Evolutionary conservation across 2,888 invertebrate genomes (phyloP).

Genomic region (Pollenia griseotomentosa): DNA sequence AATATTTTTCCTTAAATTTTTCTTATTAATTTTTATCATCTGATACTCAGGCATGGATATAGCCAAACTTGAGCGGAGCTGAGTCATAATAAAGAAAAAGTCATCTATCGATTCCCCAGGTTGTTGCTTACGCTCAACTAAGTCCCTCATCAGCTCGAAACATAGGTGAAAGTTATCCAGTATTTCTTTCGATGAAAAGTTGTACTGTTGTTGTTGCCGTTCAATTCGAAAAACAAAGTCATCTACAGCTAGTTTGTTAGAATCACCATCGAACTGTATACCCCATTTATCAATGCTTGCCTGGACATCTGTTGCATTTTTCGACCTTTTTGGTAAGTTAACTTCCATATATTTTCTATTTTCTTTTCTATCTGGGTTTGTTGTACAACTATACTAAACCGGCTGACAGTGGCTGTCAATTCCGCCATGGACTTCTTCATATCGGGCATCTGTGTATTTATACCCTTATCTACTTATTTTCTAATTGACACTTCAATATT

Average conservation of each 20-base stretch:
- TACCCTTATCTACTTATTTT: too few species aligned
- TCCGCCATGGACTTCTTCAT: too few species aligned
- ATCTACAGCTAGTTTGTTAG: background rate
- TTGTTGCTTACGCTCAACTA: background rate
- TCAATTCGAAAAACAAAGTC: background rate
- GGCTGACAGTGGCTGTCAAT: too few species aligned
- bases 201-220: background rate
- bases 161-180: background rate
- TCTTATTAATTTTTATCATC: background rate
- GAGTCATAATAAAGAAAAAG: conserved; percentile 5
- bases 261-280: background rate
- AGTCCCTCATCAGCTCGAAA: conserved; percentile 1
- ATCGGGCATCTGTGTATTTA: too few species aligned
- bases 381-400: too few species aligned
- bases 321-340: too few species aligned
- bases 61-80: background rate
- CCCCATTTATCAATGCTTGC: background rate
- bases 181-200: background rate
- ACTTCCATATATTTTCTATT: too few species aligned
- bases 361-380: too few species aligned
- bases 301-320: too few species aligned
- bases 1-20: background rate
- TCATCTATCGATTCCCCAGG: background rate
- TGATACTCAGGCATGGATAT: background rate
- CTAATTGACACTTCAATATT: too few species aligned